Conservation (phyloP, 2,888 invertebrate species). For the Standfussiana lucernea region DNA sequence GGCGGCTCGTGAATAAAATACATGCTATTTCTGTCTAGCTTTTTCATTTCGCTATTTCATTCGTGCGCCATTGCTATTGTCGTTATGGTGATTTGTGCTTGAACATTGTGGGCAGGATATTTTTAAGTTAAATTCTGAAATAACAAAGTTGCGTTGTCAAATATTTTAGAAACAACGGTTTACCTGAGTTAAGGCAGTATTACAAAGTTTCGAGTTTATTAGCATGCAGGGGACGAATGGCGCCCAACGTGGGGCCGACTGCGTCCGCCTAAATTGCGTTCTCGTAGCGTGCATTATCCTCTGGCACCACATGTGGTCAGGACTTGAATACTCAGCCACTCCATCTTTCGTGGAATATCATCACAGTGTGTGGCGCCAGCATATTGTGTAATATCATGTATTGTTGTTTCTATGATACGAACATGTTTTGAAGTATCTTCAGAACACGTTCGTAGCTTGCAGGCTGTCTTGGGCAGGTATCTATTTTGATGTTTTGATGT, state of each 20-base stretch:
- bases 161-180: slow-evolving; percentile 53
- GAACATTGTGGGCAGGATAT: slow-evolving; percentile 16
- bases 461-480: background rate
- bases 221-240: slow-evolving; percentile 67
- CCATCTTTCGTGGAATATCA: slow-evolving; percentile 47
- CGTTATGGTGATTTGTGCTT: slow-evolving; percentile 57
- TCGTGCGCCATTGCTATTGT: slow-evolving; percentile 70
- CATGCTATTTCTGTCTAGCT: slow-evolving; percentile 78
- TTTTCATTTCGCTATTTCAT: slow-evolving; percentile 72
- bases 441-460: too few species aligned
- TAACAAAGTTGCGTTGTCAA: slow-evolving; percentile 34
- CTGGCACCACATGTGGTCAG: slow-evolving; percentile 72
- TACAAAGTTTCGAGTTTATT: slow-evolving; percentile 69
- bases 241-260: slow-evolving; percentile 74
- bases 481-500: background rate
- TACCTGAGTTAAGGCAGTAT: slow-evolving; percentile 47
- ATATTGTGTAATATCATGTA: slow-evolving; percentile 21
- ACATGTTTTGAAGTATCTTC: background rate
- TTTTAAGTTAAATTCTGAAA: slow-evolving; percentile 5
- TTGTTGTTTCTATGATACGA: slow-evolving; percentile 4
- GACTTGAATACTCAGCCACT: slow-evolving; percentile 62
- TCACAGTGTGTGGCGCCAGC: slow-evolving; percentile 29
- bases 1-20: slow-evolving; percentile 87
- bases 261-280: slow-evolving; percentile 72
- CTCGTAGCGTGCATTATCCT: slow-evolving; percentile 74